These are phyloP conservation scores for Delichon dasypus DNA, from an alignment of 2,797 vertebrate species.

Conservation along the genomic window DNA sequence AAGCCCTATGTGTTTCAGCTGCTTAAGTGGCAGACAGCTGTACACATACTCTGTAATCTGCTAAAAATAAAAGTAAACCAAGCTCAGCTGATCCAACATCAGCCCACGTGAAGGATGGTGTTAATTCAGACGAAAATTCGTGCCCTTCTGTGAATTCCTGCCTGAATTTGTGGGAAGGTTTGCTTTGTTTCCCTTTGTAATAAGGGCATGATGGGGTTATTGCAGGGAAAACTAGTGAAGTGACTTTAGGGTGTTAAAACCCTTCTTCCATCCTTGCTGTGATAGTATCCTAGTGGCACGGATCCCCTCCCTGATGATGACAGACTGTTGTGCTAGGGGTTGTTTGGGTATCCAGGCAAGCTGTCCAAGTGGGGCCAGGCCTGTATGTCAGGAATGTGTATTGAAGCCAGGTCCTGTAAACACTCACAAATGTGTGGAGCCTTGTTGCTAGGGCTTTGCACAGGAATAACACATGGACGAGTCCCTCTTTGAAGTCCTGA, in stretches of 20 bases:
- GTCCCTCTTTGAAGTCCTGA: neutral
- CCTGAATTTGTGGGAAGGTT: neutral
- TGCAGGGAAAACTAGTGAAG: neutral
- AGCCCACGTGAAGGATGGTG: neutral
- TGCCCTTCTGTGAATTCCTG: neutral
- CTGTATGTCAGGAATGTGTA: constrained; percentile 31
- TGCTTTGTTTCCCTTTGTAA: neutral
- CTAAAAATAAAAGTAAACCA: neutral
- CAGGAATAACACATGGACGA: neutral
- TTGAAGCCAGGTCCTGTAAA: constrained; percentile 18
- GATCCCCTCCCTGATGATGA: neutral
- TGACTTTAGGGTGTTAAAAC: neutral
- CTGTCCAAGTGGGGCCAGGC: neutral
- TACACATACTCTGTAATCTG: neutral
- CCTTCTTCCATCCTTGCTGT: neutral
- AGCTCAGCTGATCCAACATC: neutral
- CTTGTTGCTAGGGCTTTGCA: constrained; percentile 35
- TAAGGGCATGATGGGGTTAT: neutral
- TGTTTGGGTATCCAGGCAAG: constrained; percentile 50
- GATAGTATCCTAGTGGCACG: neutral
- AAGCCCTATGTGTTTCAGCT: neutral
- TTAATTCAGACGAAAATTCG: neutral
- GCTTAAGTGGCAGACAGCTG: neutral
- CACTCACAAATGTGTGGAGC: neutral
- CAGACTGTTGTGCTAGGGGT: neutral